A percentile compares a stretch with the other conserved stretches of the same genome.
phyloP scores from a whole-genome alignment of 2,888 invertebrate species.

The Mythimna ferrago region DNA sequence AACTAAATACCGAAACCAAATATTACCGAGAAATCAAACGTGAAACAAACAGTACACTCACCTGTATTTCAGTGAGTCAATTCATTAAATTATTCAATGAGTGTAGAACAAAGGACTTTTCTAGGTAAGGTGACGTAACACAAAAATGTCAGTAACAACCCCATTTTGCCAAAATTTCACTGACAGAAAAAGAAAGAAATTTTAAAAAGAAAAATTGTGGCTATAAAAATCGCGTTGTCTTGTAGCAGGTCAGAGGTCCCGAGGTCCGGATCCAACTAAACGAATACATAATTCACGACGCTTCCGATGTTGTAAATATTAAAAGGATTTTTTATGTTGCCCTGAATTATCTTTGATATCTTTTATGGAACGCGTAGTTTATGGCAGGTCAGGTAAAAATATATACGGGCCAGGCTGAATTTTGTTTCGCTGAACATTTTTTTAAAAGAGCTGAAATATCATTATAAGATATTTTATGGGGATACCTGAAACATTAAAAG shows the following conservation, averaged over 20 bases:
- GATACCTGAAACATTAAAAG: conserved; percentile 4
- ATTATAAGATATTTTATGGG: background rate
- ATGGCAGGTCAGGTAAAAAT: conserved; percentile 38
- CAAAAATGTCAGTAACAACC: conserved; percentile 38
- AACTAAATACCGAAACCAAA: background rate
- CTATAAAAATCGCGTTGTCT: conserved; percentile 62
- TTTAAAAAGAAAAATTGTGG: conserved; percentile 55
- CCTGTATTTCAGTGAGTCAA: conserved; percentile 16
- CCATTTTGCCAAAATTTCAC: conserved; percentile 13
- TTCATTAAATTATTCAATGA: conserved; percentile 19
- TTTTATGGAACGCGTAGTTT: conserved; percentile 57
- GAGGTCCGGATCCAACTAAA: conserved; percentile 57
- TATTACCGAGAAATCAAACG: conserved; percentile 1
- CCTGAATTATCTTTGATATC: conserved; percentile 58
- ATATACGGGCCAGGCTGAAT: conserved; percentile 32
- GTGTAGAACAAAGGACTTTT: conserved; percentile 23
- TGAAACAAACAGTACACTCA: conserved; percentile 27
- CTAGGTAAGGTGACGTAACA: conserved; percentile 14
- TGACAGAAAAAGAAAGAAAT: conserved; percentile 38
- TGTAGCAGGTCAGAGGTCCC: conserved; percentile 61
- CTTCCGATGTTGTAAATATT: conserved; percentile 72
- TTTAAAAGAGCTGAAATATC: background rate
- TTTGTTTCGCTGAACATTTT: conserved; percentile 9
- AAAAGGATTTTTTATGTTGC: conserved; percentile 62
- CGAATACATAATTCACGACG: conserved; percentile 74